Percentiles rank a stretch among this genome's conserved stretches.
phyloP scores from a whole-genome alignment of 2,888 invertebrate genomes.

The Agrochola litura region DNA sequence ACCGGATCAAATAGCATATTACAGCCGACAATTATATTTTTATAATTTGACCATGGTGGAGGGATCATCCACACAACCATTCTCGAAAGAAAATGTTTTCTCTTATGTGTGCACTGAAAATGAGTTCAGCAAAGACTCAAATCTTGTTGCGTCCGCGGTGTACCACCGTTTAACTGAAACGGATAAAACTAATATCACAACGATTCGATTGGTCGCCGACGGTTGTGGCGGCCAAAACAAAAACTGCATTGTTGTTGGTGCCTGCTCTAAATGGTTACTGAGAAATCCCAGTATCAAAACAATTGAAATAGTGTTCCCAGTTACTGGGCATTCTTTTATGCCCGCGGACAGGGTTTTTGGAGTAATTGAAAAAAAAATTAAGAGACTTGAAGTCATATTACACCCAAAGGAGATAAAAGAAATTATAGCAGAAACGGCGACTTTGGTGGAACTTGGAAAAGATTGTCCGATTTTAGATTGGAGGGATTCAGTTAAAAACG shows the following conservation, averaged over 20 bases:
- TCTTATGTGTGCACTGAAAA: conserved; percentile 65
- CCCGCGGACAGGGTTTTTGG: conserved; percentile 47
- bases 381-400: not conserved
- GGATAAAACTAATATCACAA: too few relatives aligned
- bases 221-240: conserved; percentile 58
- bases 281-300: conserved; percentile 44
- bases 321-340: conserved; percentile 61
- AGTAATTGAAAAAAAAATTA: not conserved
- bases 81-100: conserved; percentile 60
- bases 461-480: conserved; percentile 52
- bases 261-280: conserved; percentile 46
- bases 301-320: conserved; percentile 62
- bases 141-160: too few relatives aligned
- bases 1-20: conserved; percentile 60
- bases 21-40: conserved; percentile 53
- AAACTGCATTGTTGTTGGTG: conserved; percentile 52
- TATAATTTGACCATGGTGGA: conserved; percentile 55
- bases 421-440: conserved; percentile 31
- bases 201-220: too few relatives aligned
- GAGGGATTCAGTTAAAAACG: conserved; percentile 38
- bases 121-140: conserved; percentile 15
- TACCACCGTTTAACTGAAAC: too few relatives aligned
- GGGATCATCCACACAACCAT: conserved; percentile 22
- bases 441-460: conserved; percentile 52
- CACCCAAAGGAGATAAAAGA: not conserved